Conservation (phyloP, 2,113 vertebrate genomes). For the Neodon shergylaensis region DNA sequence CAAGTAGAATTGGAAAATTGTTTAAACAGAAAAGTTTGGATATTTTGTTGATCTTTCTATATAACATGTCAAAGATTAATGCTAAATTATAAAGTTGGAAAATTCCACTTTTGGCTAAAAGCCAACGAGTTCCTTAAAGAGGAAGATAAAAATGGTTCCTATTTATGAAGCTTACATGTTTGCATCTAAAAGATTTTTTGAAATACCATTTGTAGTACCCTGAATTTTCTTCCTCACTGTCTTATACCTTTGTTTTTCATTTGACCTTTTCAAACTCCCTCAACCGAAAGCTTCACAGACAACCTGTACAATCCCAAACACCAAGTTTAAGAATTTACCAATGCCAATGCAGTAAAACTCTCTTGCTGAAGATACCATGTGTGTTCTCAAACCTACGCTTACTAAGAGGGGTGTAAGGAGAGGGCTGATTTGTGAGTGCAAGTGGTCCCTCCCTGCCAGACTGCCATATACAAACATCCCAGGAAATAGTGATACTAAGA, state of each 20-base stretch:
- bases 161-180: slow-evolving; percentile 15
- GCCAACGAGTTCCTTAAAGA: not conserved
- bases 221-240: not conserved
- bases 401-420: not conserved
- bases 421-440: not conserved
- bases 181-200: not conserved
- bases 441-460: not conserved
- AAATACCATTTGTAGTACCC: not conserved
- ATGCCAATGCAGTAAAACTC: not conserved
- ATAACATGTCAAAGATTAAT: not conserved
- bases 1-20: not conserved
- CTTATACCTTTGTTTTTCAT: not conserved
- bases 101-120: not conserved
- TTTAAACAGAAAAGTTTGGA: not conserved
- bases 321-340: not conserved
- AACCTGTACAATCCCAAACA: not conserved
- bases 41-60: not conserved
- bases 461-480: not conserved
- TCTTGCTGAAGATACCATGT: not conserved
- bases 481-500: not conserved
- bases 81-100: not conserved
- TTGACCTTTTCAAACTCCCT: not conserved
- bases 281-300: not conserved
- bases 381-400: not conserved
- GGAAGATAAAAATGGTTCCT: not conserved